Conservation (phyloP, 2,888 invertebrate species). For the Cheilosia soror region DNA sequence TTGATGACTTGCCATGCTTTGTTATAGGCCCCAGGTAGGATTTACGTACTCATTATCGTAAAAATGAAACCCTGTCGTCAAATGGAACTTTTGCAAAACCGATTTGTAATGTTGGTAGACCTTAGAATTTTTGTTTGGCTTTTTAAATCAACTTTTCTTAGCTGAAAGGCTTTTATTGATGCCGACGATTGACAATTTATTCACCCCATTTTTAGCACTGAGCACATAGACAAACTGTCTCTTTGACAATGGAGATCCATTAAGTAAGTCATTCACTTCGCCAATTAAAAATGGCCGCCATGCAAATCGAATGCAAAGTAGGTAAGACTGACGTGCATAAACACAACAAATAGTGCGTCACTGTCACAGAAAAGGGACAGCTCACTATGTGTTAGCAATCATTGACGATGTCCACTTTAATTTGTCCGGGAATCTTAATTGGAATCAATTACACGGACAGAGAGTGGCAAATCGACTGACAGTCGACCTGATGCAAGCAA, state of each 20-base stretch:
- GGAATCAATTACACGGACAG: slow-evolving; percentile 60
- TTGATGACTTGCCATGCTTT: too few species aligned
- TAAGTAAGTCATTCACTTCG: background rate
- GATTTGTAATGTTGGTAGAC: too few species aligned
- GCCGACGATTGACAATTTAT: too few species aligned
- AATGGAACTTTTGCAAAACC: too few species aligned
- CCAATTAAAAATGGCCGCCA: background rate
- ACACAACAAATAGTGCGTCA: slow-evolving; percentile 7
- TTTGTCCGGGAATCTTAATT: slow-evolving; percentile 69
- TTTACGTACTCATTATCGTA: too few species aligned
- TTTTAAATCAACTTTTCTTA: too few species aligned
- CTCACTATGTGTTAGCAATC: slow-evolving; percentile 28
- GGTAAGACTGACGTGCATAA: slow-evolving; percentile 21
- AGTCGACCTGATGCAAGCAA: slow-evolving; percentile 20
- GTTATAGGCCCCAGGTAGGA: too few species aligned
- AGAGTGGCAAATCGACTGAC: slow-evolving; percentile 52
- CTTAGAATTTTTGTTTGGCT: too few species aligned
- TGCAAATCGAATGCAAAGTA: slow-evolving; percentile 8
- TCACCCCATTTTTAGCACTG: too few species aligned
- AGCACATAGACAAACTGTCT: too few species aligned
- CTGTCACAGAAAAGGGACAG: slow-evolving; percentile 26
- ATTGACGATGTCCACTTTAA: slow-evolving; percentile 57
- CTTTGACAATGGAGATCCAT: background rate
- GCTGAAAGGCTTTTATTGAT: too few species aligned
- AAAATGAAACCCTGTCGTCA: too few species aligned